Conservation (phyloP, 2,113 vertebrate genomes). For the Pelecanoides urinatrix region DNA sequence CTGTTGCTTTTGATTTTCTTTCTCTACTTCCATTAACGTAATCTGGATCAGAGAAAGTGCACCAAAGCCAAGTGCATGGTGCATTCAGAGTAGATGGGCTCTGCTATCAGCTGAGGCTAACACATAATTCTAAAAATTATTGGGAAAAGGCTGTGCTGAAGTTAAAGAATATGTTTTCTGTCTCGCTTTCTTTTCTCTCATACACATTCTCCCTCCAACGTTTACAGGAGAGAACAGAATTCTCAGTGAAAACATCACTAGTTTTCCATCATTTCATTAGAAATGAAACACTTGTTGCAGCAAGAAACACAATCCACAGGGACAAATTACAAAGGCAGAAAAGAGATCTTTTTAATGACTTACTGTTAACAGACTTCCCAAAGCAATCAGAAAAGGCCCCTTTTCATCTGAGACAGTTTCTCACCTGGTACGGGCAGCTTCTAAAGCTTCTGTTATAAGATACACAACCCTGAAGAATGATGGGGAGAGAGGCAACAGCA, state of each 20-base stretch:
- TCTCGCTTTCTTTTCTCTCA: not conserved
- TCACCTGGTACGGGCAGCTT: conserved; percentile 53
- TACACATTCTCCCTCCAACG: not conserved
- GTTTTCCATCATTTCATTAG: conserved; percentile 36
- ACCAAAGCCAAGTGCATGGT: not conserved
- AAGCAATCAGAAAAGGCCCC: conserved; percentile 50
- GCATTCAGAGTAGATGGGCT: not conserved
- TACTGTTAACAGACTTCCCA: conserved; percentile 73
- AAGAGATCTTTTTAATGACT: conserved; percentile 72
- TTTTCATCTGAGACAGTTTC: conserved; percentile 66
- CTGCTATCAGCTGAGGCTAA: not conserved
- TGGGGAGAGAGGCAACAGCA: not conserved
- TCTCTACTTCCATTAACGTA: not conserved
- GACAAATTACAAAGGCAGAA: conserved; percentile 69
- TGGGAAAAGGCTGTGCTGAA: not conserved
- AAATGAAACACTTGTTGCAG: conserved; percentile 36
- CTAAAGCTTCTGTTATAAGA: conserved; percentile 60
- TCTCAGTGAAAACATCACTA: conserved; percentile 2
- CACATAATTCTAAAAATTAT: not conserved
- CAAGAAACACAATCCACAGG: conserved; percentile 63
- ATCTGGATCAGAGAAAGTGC: not conserved
- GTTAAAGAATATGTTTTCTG: not conserved
- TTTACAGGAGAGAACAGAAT: not conserved
- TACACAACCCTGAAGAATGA: conserved; percentile 53
- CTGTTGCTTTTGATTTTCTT: not conserved